Evolutionary conservation across 1,140 invertebrate species (phyloP).

Genomic region (Lordiphosa mommai): DNA sequence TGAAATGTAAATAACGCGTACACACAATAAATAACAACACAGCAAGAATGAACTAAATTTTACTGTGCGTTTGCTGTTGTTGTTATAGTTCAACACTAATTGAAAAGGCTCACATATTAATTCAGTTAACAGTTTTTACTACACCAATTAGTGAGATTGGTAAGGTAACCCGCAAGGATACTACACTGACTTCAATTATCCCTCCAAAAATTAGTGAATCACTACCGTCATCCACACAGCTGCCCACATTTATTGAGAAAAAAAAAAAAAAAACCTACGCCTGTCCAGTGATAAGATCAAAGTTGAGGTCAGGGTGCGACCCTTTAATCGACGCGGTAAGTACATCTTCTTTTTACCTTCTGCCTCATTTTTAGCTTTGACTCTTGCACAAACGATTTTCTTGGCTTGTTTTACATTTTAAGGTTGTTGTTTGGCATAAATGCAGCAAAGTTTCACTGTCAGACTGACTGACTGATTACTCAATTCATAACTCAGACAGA

Average conservation of each 20-base stretch:
- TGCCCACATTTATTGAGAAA: constrained; percentile 12
- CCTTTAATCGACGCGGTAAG: constrained; percentile 96
- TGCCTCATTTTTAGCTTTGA: constrained; percentile 15
- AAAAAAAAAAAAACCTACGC: constrained; percentile 33
- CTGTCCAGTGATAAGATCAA: constrained; percentile 90
- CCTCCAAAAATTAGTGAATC: constrained; percentile 19
- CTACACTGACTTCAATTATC: not conserved
- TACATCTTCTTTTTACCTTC: constrained; percentile 23
- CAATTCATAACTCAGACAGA: too few species aligned
- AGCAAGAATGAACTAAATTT: constrained; percentile 67
- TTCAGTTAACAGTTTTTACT: constrained; percentile 39
- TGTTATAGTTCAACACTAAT: constrained; percentile 57
- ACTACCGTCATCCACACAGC: constrained; percentile 17
- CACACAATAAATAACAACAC: constrained; percentile 45
- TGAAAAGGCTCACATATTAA: constrained; percentile 58
- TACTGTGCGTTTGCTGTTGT: constrained; percentile 36
- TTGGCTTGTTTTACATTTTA: constrained; percentile 39
- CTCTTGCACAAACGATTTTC: constrained; percentile 49
- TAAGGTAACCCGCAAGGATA: constrained; percentile 1
- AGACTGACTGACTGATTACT: too few species aligned
- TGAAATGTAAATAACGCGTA: constrained; percentile 23
- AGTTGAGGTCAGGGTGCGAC: constrained; percentile 96
- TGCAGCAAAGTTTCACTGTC: constrained; percentile 60
- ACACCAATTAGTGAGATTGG: too few species aligned
- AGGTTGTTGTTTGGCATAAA: constrained; percentile 41